Base-by-base conservation (phyloP, 2,797 vertebrate species). In the Poliocrania exsul region DNA sequence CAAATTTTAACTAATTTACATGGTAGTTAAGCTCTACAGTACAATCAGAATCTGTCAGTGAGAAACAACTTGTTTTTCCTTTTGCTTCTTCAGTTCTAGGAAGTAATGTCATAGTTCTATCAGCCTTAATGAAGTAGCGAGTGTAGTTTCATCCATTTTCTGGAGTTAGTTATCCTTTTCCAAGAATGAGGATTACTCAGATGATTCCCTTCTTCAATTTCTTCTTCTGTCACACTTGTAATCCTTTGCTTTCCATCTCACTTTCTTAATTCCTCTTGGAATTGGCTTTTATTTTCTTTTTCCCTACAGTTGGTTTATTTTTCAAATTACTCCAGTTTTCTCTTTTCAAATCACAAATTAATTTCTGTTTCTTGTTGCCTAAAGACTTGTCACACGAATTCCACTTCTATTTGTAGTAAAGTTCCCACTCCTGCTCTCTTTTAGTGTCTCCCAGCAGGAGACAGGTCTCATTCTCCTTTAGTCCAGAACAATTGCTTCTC, bases 1-100 rank as follows among this genome's bases (percentile, higher is more conserved):
- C 21, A 42, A 92, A 92, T 90, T 97, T 79, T 91, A 67, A 91
- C 91, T 97, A 95, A 97, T 97, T 97, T 96, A 97, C n/a, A 9
- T 25, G 64, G 74, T 42, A 95, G 35, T 67, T 95, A 78, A 91
- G 38, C 72, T 91, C 67, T 82, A 54, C 60, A 90, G 85, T 65
- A 81, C 74, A 64, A 88, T 75, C n/a, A 62, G 88, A 93, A 96
- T 92, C 95, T 97, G 85, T 97, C 93, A 94, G 51, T 95, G 72
- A 94, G 84, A 74, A 54, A 93, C 74, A 93, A 67, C 38, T 73
- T 93, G 88, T 95, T 97, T 97, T 93, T 93, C 81, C 70, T 85
- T 91, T 77, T 91, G 91, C 90, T 81, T 90, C 92, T 94, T 90
- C 88, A 94, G 67, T 89, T 96, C 70, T 92, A 81, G 51, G 77